Base-by-base conservation (phyloP, 2,113 vertebrate species). In the Globicephala melas region DNA sequence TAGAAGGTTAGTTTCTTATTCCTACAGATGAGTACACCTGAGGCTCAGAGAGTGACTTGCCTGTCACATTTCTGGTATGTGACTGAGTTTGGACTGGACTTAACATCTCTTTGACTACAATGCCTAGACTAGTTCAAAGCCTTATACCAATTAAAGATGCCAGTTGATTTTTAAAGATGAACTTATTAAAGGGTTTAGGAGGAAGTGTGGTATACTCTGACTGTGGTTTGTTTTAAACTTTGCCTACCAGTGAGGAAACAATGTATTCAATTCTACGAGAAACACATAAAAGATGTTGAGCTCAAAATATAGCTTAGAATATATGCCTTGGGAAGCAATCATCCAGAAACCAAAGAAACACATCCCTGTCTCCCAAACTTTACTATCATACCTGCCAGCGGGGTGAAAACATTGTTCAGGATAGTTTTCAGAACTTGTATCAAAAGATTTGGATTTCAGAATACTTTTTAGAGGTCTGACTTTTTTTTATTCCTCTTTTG, bases 81-180 rank as follows among this genome's bases (percentile, higher is more conserved):
- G 25, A 1, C 55, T 11, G 38, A 93, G 14, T 17, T 1, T 58
- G 5, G 23, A 50, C 50, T 44, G 60, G n/a, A 5, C 65, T 55
- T 36, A 23, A 23, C 2, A 47, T 77, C 44, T 73, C 62, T n/a
- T 23, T 9, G 58, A 68, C 26, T 44, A 33, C 28, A 50, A 21
- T 50, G 5, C 1, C 63, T 53, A 31, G 36, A 25, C 21, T 47
- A 67, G 41, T 53, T 84, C 60, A 88, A 87, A 87, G 23, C 50
- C 23, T 25, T 8, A 8, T 26, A 12, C 6, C 2, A 1, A n/a
- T 1, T 1, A 33, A 3, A 77, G 67, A 38, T 26, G 9, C 7
- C 31, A 33, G 8, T 25, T 62, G n/a, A 50, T 71, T 67, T 21
- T 53, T 58, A 53, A 80, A 90, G 70, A 20, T 36, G 44, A 87